Percentiles rank a stretch among this genome's conserved stretches.
These are phyloP conservation scores for Strigamia transsilvanica DNA, from an alignment of 2,888 invertebrate species.

Conservation along the genomic window DNA sequence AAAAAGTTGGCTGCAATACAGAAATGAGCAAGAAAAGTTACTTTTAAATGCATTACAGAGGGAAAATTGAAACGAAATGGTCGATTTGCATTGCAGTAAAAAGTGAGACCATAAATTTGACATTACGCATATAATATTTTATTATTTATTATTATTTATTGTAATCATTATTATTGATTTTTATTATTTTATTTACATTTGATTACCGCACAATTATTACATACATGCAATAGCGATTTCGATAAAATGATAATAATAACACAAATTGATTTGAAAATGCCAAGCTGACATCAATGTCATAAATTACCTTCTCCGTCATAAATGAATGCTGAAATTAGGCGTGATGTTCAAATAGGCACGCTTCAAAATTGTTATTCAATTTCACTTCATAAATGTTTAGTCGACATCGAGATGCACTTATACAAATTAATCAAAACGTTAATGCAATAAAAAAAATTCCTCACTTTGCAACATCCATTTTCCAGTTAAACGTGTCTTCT, in stretches of 20 bases:
- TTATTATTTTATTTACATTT: neutral
- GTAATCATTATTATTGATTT: neutral
- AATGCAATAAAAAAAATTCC: conserved; percentile 36
- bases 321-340: conserved; percentile 47
- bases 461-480: conserved; percentile 43
- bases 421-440: conserved; percentile 46
- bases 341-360: conserved; percentile 46
- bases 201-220: conserved; percentile 6
- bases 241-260: conserved; percentile 33
- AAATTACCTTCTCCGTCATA: conserved; percentile 45
- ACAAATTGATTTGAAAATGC: conserved; percentile 29
- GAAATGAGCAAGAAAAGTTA: conserved; percentile 31
- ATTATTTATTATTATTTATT: too few species aligned
- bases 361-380: conserved; percentile 46
- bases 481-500: conserved; percentile 35
- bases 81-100: neutral
- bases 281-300: conserved; percentile 45
- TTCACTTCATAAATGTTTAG: conserved; percentile 49
- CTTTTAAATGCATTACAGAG: neutral
- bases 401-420: conserved; percentile 46
- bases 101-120: too few species aligned
- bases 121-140: too few species aligned
- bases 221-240: neutral
- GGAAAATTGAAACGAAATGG: neutral
- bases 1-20: conserved; percentile 26